Evolutionary conservation across 2,888 invertebrate species (phyloP), one percentile per base, ranked within the genome.

Genomic region (Phaedon cochleariae): DNA sequence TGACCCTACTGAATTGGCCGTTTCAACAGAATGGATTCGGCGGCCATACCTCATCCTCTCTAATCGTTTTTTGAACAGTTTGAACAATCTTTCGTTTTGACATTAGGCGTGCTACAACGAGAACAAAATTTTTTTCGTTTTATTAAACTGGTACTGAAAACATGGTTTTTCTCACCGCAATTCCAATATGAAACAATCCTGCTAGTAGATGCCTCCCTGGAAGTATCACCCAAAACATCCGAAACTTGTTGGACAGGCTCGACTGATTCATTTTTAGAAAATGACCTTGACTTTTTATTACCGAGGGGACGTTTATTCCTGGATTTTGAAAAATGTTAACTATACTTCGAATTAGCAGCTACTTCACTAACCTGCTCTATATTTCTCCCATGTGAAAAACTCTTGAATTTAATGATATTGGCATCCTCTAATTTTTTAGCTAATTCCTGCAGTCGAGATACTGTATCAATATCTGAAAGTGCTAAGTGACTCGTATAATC

Each of bases 101-200:
- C 52, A 48, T 60, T 49, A 2, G 55, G 41, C 12, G 31, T 54
- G 5, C 69, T 69, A 61, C 69, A 71, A 20, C 45, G 45, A 59
- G 41, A 69, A 60, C 69, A 69, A 67, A 65, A 67, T 41, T 18
- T 52, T 12, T 45, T 62, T 46, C 48, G 37, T 48, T 57, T 26
- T 46, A 53, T 22, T 15, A 55, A 12, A 57, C 53, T 59, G n/a
- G 49, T 17, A 26, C n/a, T 49, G 29, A 52, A 59, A 4, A 54
- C 58, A 51, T 49, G 48, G 45, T 63, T 59, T 6, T 49, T 15
- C 12, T 20, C 31, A 17, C 53, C 53, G 29, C 53, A 53, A 29
- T 53, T 53, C 20, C 53, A 53, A 31, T 29, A 53, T 18, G 18
- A 17, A 12, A 53, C 9, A 12, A 15, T 31, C 3, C 29, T 53